phyloP scores from a whole-genome alignment of 1,140 invertebrate species.

The Listronotus bonariensis region DNA sequence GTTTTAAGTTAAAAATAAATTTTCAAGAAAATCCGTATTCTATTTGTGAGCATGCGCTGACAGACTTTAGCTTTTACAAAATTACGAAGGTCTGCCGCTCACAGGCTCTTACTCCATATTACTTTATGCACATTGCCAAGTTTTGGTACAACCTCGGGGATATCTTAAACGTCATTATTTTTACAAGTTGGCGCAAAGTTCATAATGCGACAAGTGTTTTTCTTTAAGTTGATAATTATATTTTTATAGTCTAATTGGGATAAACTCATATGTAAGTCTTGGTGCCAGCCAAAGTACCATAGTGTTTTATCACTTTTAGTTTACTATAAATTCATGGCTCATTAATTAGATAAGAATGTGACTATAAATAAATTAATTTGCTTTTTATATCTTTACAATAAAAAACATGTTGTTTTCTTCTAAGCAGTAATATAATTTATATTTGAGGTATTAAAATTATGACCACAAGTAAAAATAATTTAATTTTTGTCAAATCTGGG shows the following conservation, averaged over 20 bases:
- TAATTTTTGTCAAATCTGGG: too few relatives aligned
- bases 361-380: slow-evolving; percentile 18
- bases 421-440: not conserved
- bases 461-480: too few relatives aligned
- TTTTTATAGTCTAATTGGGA: not conserved
- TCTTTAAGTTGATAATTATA: not conserved
- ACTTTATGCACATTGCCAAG: too few relatives aligned
- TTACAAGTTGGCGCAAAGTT: not conserved
- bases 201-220: not conserved
- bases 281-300: slow-evolving; percentile 11
- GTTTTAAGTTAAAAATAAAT: too few relatives aligned
- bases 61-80: too few relatives aligned
- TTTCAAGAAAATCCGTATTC: too few relatives aligned
- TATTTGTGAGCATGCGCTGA: too few relatives aligned
- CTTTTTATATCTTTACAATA: not conserved
- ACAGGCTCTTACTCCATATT: too few relatives aligned
- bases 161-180: too few relatives aligned
- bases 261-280: not conserved
- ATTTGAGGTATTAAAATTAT: too few relatives aligned
- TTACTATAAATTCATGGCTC: slow-evolving; percentile 18
- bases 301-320: slow-evolving; percentile 13
- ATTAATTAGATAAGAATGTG: slow-evolving; percentile 16
- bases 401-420: not conserved
- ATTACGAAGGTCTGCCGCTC: too few relatives aligned
- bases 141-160: too few relatives aligned